Evolutionary conservation across 64 coral and sea anemone species (phyloP).

Genomic region (Platygyra sinensis): DNA sequence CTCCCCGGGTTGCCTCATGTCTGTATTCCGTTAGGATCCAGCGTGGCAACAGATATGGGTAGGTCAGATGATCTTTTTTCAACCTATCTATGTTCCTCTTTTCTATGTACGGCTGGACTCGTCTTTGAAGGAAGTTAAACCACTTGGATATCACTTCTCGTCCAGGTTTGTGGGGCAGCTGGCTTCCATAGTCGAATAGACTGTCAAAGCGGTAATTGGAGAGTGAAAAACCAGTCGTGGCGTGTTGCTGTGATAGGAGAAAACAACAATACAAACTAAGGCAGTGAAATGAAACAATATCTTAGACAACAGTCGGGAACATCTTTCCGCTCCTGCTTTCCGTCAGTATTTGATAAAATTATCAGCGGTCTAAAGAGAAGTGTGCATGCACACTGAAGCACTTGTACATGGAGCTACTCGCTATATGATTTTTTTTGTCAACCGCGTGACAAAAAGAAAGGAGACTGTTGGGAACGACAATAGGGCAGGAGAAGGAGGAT

Average conservation of each 20-base stretch:
- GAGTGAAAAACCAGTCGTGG: neutral
- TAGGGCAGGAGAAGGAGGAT: too few species aligned
- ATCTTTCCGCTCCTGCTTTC: too few species aligned
- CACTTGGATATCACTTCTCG: neutral
- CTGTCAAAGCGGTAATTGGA: constrained; percentile 6
- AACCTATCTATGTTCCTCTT: constrained; percentile 34
- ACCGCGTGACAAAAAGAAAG: too few species aligned
- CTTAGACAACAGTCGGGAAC: too few species aligned
- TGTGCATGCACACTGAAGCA: too few species aligned
- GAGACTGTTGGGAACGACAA: too few species aligned
- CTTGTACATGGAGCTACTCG: too few species aligned
- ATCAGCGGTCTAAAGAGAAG: too few species aligned
- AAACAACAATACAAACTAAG: neutral
- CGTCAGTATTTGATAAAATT: too few species aligned
- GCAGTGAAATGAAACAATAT: too few species aligned
- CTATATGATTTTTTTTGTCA: too few species aligned
- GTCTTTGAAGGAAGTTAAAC: constrained; percentile 5
- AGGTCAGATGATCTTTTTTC: constrained; percentile 51
- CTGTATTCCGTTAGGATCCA: constrained; percentile 70
- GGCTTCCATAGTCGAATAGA: constrained; percentile 3
- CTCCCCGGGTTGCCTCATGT: neutral
- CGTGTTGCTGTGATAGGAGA: neutral
- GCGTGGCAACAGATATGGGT: constrained; percentile 64
- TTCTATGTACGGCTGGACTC: neutral
- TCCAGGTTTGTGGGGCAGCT: neutral